Percentiles rank a stretch among this genome's conserved stretches.
Conservation (phyloP, 2,888 invertebrate species). For the Venusia cambrica region DNA sequence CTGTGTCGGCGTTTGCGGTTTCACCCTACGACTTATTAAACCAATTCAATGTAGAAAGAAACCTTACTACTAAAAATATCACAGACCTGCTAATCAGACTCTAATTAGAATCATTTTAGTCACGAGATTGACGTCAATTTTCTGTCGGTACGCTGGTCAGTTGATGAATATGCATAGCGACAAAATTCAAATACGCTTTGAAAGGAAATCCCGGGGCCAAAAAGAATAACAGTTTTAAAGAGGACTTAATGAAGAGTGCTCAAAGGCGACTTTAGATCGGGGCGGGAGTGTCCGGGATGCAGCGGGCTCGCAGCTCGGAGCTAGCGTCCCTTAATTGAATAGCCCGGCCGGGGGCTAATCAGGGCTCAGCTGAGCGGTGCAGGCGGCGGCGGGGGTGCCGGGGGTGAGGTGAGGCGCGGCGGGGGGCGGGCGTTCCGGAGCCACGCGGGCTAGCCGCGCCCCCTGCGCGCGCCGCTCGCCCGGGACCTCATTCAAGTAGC, state of each 20-base stretch:
- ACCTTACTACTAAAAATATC: conserved; percentile 7
- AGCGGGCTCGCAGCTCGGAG: conserved; percentile 43
- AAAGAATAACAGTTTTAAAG: conserved; percentile 61
- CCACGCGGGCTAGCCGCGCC: conserved; percentile 83
- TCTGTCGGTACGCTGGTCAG: no score
- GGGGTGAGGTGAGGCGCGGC: conserved; percentile 45
- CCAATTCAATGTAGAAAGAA: conserved; percentile 12
- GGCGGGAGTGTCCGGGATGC: conserved; percentile 40
- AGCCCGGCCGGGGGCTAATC: conserved; percentile 77
- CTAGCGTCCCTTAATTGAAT: conserved; percentile 78
- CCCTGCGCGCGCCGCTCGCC: conserved; percentile 82
- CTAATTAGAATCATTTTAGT: no score
- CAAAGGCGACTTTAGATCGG: conserved; percentile 50
- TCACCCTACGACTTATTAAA: conserved; percentile 27
- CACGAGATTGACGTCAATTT: no score
- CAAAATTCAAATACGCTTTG: conserved; percentile 40
- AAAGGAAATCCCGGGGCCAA: conserved; percentile 39
- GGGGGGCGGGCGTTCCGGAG: conserved; percentile 66
- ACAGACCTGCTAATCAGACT: not conserved
- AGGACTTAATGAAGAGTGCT: conserved; percentile 66
- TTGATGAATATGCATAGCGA: conserved; percentile 20
- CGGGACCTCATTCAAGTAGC: conserved; percentile 77
- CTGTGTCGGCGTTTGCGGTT: conserved; percentile 28
- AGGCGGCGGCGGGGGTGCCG: conserved; percentile 44
- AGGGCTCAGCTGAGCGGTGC: conserved; percentile 76